Percentiles rank a stretch among this genome's conserved stretches.
Evolutionary conservation across 92 coral and sea anemone genomes (phyloP).

Genomic region (Galaxea fascicularis): DNA sequence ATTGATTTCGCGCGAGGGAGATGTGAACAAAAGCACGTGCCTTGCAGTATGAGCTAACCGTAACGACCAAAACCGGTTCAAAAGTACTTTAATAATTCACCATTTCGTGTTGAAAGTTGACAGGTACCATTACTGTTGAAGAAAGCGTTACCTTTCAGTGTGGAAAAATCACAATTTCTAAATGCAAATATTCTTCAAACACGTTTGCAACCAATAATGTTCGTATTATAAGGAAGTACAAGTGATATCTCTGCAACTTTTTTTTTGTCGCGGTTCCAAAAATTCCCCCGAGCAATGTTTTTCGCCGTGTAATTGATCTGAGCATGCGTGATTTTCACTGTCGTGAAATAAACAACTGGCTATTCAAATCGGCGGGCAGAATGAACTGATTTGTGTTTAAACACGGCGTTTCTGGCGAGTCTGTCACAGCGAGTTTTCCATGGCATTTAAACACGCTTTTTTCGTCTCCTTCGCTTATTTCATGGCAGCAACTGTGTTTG

Average conservation of each 20-base stretch:
- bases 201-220: too few species aligned
- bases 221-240: neutral
- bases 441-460: constrained; percentile 4
- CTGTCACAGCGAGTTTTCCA: neutral
- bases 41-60: constrained; percentile 18
- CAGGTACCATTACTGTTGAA: constrained; percentile 24
- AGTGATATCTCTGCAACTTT: neutral
- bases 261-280: neutral
- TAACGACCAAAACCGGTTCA: neutral
- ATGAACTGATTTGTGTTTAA: neutral
- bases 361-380: constrained; percentile 1
- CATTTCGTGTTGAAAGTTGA: neutral
- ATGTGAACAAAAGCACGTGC: constrained; percentile 18
- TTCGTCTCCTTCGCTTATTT: constrained; percentile 10
- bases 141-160: constrained; percentile 37
- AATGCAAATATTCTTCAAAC: neutral
- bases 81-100: constrained; percentile 29
- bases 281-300: too few species aligned
- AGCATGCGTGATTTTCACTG: constrained; percentile 46
- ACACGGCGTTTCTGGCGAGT: neutral
- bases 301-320: neutral
- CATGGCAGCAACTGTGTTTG: neutral
- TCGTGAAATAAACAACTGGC: constrained; percentile 39
- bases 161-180: neutral
- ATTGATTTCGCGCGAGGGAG: neutral